Evolutionary conservation across 1,140 invertebrate genomes (phyloP).

Genomic region (Eumeta japonica): DNA sequence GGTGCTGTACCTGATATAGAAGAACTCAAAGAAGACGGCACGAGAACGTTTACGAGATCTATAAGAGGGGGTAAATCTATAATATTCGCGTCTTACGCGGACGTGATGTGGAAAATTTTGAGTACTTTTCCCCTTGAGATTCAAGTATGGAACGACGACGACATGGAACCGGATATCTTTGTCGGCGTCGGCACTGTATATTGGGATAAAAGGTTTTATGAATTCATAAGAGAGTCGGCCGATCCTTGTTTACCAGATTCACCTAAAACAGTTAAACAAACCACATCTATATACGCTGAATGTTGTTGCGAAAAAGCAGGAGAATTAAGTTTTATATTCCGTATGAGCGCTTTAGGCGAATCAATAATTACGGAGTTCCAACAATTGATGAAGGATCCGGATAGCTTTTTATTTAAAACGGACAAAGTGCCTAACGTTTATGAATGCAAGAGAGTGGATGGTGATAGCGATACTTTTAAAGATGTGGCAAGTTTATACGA

Average conservation of each 20-base stretch:
- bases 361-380: constrained; percentile 47
- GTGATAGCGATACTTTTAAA: constrained; percentile 41
- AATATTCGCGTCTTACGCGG: constrained; percentile 44
- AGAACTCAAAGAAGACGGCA: constrained; percentile 32
- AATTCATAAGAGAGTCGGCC: constrained; percentile 40
- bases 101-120: constrained; percentile 36
- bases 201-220: constrained; percentile 42
- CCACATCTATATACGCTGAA: constrained; percentile 29
- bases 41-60: constrained; percentile 37
- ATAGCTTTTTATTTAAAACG: constrained; percentile 45
- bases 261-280: constrained; percentile 35
- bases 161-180: constrained; percentile 38
- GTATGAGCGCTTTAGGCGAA: constrained; percentile 39
- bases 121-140: constrained; percentile 45
- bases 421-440: constrained; percentile 49
- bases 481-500: constrained; percentile 47
- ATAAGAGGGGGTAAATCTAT: constrained; percentile 47
- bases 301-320: constrained; percentile 38
- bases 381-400: constrained; percentile 41
- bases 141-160: constrained; percentile 46
- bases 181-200: constrained; percentile 42
- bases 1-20: constrained; percentile 31
- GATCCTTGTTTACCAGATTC: constrained; percentile 30
- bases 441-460: constrained; percentile 39
- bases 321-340: constrained; percentile 36